Evolutionary conservation across 2,888 invertebrate genomes (phyloP).

Genomic region (Timema cristinae): DNA sequence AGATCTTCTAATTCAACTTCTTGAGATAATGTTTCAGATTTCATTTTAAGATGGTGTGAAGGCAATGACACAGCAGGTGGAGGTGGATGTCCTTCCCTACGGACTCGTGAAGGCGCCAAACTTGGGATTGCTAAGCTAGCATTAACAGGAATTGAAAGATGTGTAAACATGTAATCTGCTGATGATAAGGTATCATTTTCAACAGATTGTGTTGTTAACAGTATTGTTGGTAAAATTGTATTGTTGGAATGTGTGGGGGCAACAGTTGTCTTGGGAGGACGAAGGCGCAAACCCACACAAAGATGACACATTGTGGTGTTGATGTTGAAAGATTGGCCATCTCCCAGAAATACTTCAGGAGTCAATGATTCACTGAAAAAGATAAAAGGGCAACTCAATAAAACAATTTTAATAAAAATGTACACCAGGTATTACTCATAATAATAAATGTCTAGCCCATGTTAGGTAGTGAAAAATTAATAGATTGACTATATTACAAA

Average conservation of each 20-base stretch:
- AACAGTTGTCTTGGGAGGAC: slow-evolving; percentile 6
- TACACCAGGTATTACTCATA: not conserved
- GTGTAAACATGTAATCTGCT: no score
- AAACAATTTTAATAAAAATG: not conserved
- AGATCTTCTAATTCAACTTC: slow-evolving; percentile 8
- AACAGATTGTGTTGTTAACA: not conserved
- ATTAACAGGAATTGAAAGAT: not conserved
- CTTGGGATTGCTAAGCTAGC: not conserved
- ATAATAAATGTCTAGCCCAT: no score
- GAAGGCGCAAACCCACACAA: slow-evolving; percentile 51
- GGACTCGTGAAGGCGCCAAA: slow-evolving; percentile 1
- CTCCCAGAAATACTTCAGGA: slow-evolving; percentile 70
- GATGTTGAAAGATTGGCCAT: slow-evolving; percentile 48
- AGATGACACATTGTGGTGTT: slow-evolving; percentile 44
- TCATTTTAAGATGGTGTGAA: not conserved
- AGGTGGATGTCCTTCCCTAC: slow-evolving; percentile 22
- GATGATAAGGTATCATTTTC: not conserved
- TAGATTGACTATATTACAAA: no score
- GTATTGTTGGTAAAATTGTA: not conserved
- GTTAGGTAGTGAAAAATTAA: no score
- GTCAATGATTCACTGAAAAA: slow-evolving; percentile 55
- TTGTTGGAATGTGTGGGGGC: slow-evolving; percentile 12
- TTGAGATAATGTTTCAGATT: not conserved
- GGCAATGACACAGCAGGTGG: slow-evolving; percentile 15
- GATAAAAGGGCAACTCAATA: slow-evolving; percentile 7